Base-by-base conservation (phyloP, 2,797 vertebrate genomes). In the Clarias laeviceps region DNA sequence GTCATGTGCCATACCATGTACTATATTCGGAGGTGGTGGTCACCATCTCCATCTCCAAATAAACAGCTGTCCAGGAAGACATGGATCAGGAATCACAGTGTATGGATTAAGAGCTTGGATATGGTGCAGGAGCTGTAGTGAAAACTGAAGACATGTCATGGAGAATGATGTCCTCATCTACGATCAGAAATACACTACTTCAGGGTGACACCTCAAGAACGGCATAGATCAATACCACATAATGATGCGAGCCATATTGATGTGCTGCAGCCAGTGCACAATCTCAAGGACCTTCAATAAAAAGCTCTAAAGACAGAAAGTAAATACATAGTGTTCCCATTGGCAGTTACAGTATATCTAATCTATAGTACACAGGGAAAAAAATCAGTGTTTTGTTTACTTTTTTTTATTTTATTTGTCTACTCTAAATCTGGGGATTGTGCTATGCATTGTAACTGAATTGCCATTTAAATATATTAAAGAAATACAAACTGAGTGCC, bases 91-190 rank as follows among this genome's bases (percentile, higher is more conserved):
- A 82, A 45, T 85, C 57, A 77, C 57, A 77, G 24, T 79, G 66
- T n/a, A 56, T 84, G n/a, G 68, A 82, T 29, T 84, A 73, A 83
- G n/a, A 72, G 72, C 69, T 72, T 76, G 5, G 50, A 62, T 70
- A 20, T 9, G 69, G 74, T 22, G 59, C 18, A 45, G 37, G 37
- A 37, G 27, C 72, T 86, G 65, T 56, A 73, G 82, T 29, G 22
- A 50, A 78, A 17, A 18, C 54, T 70, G 9, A 82, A 62, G 50
- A 32, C 22, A 34, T 57, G 24, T 54, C 72, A 76, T 40, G 54
- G 59, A 73, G 80, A 61, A 32, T 27, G 8, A 18, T 54, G 79
- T 66, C 70, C 62, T 68, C 50, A 20, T 73, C 40, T 12, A 72
- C 27, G 37, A 66, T 85, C 84, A 50, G 61, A 57, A 32, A 57